These are phyloP conservation scores for Spermophilus dauricus DNA, from an alignment of 2,113 vertebrate genomes.

Conservation along the genomic window DNA sequence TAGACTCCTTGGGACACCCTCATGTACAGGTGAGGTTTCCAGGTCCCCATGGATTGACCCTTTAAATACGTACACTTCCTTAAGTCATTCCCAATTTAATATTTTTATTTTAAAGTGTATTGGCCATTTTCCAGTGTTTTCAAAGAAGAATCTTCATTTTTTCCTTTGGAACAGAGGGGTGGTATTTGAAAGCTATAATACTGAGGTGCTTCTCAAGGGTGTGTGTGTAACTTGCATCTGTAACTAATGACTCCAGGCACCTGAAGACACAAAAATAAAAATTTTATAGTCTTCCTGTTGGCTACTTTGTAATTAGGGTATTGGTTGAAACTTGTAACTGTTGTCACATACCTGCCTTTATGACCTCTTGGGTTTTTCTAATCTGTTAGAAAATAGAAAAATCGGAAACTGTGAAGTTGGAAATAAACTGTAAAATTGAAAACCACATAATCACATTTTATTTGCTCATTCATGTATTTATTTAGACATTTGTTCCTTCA, in stretches of 20 bases:
- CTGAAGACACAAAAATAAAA: neutral
- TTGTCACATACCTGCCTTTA: constrained; percentile 14
- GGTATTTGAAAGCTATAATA: neutral
- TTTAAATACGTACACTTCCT: neutral
- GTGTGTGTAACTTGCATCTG: neutral
- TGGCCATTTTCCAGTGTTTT: neutral
- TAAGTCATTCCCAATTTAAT: neutral
- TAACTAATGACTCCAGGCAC: constrained; percentile 27
- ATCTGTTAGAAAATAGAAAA: neutral
- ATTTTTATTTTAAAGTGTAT: neutral
- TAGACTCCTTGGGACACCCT: neutral
- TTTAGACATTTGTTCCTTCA: constrained; percentile 56
- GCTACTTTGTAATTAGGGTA: constrained; percentile 60
- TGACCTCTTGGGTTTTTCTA: neutral
- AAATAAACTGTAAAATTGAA: constrained; percentile 28
- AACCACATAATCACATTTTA: constrained; percentile 30
- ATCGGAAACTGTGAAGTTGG: constrained; percentile 6
- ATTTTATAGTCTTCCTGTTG: constrained; percentile 43
- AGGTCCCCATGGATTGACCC: neutral
- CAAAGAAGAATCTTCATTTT: neutral
- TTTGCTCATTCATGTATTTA: constrained; percentile 31
- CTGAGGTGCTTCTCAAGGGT: neutral
- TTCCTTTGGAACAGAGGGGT: neutral
- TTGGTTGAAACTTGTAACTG: constrained; percentile 57
- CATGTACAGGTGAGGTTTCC: neutral